Conservation (phyloP, 2,113 vertebrate species). For the Machaerirhynchus nigripectus region DNA sequence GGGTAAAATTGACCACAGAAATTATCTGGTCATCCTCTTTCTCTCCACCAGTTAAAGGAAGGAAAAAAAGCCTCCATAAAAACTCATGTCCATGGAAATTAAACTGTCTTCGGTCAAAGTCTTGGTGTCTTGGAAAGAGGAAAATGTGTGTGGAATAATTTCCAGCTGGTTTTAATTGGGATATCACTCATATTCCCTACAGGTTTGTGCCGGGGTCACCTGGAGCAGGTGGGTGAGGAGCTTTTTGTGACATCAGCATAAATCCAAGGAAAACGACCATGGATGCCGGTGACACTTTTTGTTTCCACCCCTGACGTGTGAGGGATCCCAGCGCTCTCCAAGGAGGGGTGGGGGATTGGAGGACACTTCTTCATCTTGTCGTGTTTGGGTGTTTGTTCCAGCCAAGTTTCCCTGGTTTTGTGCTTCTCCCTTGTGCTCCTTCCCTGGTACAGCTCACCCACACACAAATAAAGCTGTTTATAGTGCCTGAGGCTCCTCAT, state of each 20-base stretch:
- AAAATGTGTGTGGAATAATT: neutral
- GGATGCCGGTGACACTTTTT: neutral
- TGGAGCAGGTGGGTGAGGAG: neutral
- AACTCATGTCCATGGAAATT: neutral
- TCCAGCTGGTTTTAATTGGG: neutral
- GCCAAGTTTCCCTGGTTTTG: conserved; percentile 5
- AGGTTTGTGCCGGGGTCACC: neutral
- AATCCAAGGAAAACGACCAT: neutral
- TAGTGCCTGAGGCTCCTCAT: neutral
- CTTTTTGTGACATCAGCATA: neutral
- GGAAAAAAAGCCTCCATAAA: neutral
- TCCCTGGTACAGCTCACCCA: neutral
- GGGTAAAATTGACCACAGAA: neutral
- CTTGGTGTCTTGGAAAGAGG: neutral
- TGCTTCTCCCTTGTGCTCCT: neutral
- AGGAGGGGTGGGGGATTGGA: neutral
- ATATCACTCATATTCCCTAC: neutral
- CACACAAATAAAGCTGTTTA: neutral
- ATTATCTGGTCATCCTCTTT: neutral
- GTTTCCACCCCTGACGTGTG: neutral
- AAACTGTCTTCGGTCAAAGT: neutral
- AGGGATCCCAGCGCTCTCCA: neutral
- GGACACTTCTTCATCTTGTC: neutral
- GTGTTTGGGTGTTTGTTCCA: neutral
- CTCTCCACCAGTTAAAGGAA: neutral